Conservation (phyloP, 2,797 vertebrate species). For the Echiichthys vipera region DNA sequence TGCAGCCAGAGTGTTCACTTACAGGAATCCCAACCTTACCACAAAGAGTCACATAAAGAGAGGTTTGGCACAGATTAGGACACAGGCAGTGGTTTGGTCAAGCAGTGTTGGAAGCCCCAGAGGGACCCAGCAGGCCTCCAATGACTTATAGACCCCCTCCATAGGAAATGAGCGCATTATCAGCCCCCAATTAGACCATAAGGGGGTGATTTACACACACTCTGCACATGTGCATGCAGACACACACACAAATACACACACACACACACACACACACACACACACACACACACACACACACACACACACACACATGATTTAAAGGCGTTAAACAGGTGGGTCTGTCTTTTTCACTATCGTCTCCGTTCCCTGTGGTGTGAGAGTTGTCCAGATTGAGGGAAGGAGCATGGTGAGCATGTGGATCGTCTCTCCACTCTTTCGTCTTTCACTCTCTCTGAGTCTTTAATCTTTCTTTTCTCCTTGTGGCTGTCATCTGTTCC, state of each 20-base stretch:
- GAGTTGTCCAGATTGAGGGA: conserved; percentile 25
- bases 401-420: conserved; percentile 54
- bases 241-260: conserved; percentile 22
- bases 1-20: conserved; percentile 25
- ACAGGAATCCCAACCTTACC: conserved; percentile 25
- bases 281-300: neutral
- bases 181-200: conserved; percentile 75
- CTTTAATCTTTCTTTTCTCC: conserved; percentile 48
- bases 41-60: conserved; percentile 23
- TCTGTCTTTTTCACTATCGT: conserved; percentile 36
- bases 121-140: conserved; percentile 53
- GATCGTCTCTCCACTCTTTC: conserved; percentile 16
- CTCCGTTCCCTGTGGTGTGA: conserved; percentile 44
- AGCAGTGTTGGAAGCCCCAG: conserved; percentile 47
- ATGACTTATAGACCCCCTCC: conserved; percentile 66
- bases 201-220: conserved; percentile 68
- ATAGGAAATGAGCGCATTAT: conserved; percentile 76
- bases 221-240: conserved; percentile 17
- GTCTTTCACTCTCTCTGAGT: conserved; percentile 3
- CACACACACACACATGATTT: conserved; percentile 35
- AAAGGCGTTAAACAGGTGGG: conserved; percentile 63
- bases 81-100: conserved; percentile 28
- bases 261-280: conserved; percentile 1
- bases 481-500: conserved; percentile 33
- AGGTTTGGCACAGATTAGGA: conserved; percentile 45